Base-by-base conservation (phyloP, 2,888 invertebrate species). In the Heliconius cydno region DNA sequence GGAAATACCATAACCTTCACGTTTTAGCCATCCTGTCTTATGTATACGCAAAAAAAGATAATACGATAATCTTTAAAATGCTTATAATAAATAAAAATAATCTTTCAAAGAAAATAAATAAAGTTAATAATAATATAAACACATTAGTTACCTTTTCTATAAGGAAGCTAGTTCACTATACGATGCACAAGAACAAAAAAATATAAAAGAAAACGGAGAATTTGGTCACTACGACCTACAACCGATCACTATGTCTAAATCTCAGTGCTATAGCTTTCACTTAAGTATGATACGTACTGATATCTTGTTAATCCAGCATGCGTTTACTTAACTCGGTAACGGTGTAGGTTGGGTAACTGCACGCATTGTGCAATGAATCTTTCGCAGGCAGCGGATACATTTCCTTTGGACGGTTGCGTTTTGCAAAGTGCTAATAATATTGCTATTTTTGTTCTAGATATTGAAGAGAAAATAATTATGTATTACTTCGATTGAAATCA, bases 371-470 rank as follows among this genome's bases (percentile, higher is more conserved):
- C 34, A 73, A 73, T 15, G 34, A 10, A 73, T 73, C 73, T 34
- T 73, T 60, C 60, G 60, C 3, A 73, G 15, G 15, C 60, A 65
- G 25, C 38, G 73, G 65, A 73, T 73, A 46, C 52, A 52, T 78
- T 65, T 73, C 66, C 46, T 77, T 70, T 38, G 46, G 34, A 65
- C 34, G n/a, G n/a, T 60, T 70, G 41, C 70, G 77, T 73, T 73
- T 66, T 73, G 46, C 25, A 25, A 30, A 71, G 72, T 57, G n/a
- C 10, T n/a, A 52, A 22, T 22, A 22, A 57, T 57, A 30, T 72
- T 12, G 22, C 15, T 66, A 7, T 38, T 67, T 38, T 34, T 66
- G 22, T 67, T 19, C 3, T 67, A 19, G 67, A 5, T 9, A 22
- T 7, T 22, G 19, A 34, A 34, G 7, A 22, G 19, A 15, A 34